Evolutionary conservation across 2,113 vertebrate species (phyloP).

Genomic region (Crotalus viridis): DNA sequence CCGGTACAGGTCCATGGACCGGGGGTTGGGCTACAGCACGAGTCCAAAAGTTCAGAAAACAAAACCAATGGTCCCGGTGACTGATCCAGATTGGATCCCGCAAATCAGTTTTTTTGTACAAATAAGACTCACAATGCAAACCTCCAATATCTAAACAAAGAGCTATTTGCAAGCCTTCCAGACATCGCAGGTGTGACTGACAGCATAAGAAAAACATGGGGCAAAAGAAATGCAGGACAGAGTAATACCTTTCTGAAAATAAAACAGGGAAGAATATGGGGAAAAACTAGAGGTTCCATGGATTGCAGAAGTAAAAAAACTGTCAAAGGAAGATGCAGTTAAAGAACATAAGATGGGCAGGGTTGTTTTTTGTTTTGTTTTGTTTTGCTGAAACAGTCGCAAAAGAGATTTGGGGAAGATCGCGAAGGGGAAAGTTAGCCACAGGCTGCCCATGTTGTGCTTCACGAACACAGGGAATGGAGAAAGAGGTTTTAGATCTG

Average conservation of each 20-base stretch:
- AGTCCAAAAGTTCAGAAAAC: too few species aligned
- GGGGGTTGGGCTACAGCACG: too few species aligned
- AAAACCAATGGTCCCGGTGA: too few species aligned
- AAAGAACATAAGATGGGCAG: neutral
- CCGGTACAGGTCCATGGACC: too few species aligned
- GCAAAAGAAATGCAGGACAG: neutral
- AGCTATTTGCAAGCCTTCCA: neutral
- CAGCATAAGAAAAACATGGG: neutral
- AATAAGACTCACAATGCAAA: neutral
- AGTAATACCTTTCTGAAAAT: neutral
- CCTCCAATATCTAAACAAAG: neutral
- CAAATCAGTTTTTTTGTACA: neutral
- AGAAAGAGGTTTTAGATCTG: neutral
- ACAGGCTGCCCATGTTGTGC: neutral
- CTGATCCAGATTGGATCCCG: too few species aligned
- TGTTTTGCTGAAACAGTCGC: neutral
- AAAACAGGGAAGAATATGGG: neutral
- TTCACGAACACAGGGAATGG: neutral
- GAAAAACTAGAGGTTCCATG: neutral
- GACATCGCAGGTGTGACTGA: neutral
- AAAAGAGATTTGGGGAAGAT: neutral
- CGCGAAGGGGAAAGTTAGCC: neutral
- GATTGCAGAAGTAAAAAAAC: neutral
- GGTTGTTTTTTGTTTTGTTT: neutral
- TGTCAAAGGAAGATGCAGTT: neutral